Percentiles rank a stretch among this genome's conserved stretches.
Evolutionary conservation across 2,888 invertebrate species (phyloP).

Genomic region (Thyatira batis): DNA sequence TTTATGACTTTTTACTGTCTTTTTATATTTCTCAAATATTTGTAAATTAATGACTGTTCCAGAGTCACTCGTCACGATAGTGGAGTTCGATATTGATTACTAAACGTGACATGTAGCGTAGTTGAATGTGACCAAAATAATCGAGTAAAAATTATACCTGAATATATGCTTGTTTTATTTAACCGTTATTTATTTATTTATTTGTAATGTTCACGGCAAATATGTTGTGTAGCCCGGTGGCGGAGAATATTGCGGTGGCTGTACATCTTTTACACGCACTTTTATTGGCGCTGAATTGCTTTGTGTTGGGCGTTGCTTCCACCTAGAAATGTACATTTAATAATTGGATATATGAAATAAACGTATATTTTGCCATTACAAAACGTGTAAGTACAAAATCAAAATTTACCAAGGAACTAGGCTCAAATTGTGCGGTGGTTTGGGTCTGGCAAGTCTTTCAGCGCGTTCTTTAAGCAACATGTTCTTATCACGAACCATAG

Average conservation of each 20-base stretch:
- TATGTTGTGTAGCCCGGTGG: constrained; percentile 69
- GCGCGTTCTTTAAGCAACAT: constrained; percentile 71
- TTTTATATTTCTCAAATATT: constrained; percentile 62
- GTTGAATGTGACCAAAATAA: constrained; percentile 58
- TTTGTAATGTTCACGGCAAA: constrained; percentile 48
- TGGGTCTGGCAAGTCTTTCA: constrained; percentile 61
- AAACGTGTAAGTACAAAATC: too few relatives aligned
- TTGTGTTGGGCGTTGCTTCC: constrained; percentile 60
- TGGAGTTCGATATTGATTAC: constrained; percentile 59
- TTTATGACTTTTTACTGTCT: constrained; percentile 46
- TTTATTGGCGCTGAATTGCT: constrained; percentile 45
- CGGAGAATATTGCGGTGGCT: constrained; percentile 68
- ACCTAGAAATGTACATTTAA: constrained; percentile 47
- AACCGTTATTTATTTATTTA: not conserved
- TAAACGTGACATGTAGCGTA: constrained; percentile 51
- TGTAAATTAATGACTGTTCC: constrained; percentile 62
- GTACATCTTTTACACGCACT: constrained; percentile 51
- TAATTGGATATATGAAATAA: constrained; percentile 1
- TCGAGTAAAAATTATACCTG: constrained; percentile 35
- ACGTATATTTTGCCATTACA: too few relatives aligned
- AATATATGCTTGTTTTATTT: constrained; percentile 17
- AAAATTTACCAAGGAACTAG: constrained; percentile 65
- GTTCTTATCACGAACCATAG: constrained; percentile 77
- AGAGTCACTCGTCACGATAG: constrained; percentile 53
- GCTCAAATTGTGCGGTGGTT: constrained; percentile 72